A percentile compares a stretch with the other conserved stretches of the same genome.
Conservation (phyloP, 2,797 vertebrate species). For the Urocyon cinereoargenteus region DNA sequence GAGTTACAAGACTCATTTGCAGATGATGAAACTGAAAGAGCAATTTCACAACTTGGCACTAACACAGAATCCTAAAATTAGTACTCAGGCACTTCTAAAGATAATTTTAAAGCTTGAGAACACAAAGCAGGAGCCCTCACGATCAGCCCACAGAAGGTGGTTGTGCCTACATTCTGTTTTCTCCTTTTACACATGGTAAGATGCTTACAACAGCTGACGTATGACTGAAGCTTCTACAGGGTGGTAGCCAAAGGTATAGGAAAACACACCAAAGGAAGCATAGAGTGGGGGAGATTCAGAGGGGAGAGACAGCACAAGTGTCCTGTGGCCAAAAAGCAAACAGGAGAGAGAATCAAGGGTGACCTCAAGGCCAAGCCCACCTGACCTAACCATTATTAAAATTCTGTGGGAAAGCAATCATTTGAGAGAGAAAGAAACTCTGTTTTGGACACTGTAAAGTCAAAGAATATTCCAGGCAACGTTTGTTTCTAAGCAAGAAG, state of each 20-base stretch:
- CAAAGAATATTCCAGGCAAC: not conserved
- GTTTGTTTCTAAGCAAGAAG: not conserved
- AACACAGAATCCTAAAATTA: not conserved
- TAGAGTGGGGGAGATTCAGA: not conserved
- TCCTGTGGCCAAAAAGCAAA: not conserved
- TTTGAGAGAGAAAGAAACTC: not conserved
- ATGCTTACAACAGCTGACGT: not conserved
- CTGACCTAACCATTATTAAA: not conserved
- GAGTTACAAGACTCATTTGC: not conserved
- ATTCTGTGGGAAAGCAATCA: not conserved
- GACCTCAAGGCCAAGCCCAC: not conserved
- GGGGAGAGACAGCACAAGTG: not conserved
- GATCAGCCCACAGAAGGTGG: not conserved
- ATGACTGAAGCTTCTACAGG: not conserved
- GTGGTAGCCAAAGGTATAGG: not conserved
- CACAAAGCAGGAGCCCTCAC: not conserved
- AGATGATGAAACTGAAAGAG: not conserved
- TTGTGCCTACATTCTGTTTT: not conserved
- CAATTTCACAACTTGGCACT: not conserved
- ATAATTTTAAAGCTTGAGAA: not conserved
- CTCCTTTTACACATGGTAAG: not conserved
- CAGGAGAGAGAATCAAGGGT: not conserved
- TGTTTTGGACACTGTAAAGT: not conserved
- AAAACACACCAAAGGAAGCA: not conserved
- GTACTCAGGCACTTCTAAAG: not conserved